Conservation (phyloP, 2,888 invertebrate species). For the Tuta absoluta region DNA sequence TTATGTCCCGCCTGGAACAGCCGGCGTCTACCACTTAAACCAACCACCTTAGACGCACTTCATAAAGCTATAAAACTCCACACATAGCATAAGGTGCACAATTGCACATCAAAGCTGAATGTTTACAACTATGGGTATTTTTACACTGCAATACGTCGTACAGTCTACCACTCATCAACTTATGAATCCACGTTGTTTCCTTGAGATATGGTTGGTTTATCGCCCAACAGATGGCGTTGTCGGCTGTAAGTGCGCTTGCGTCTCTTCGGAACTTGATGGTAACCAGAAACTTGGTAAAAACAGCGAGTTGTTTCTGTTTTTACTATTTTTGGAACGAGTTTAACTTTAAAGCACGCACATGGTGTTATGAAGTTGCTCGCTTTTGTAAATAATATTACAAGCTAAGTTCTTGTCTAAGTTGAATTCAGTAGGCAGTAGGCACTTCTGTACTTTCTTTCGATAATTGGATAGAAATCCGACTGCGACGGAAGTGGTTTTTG, state of each 20-base stretch:
- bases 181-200: neutral
- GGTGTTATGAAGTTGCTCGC: neutral
- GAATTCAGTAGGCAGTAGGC: too few relatives aligned
- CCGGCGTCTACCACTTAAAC: neutral
- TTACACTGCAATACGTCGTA: conserved; percentile 17
- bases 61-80: conserved; percentile 19
- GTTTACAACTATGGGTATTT: conserved; percentile 14
- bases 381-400: neutral
- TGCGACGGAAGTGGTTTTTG: neutral
- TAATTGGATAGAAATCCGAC: neutral
- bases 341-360: conserved; percentile 28
- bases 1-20: neutral
- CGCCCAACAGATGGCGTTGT: neutral
- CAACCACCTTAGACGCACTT: conserved; percentile 8
- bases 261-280: conserved; percentile 36
- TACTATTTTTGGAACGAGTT: conserved; percentile 40
- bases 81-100: neutral
- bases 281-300: conserved; percentile 43
- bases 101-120: conserved; percentile 4
- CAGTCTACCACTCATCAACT: neutral
- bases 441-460: neutral
- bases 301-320: conserved; percentile 29
- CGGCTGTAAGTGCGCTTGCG: conserved; percentile 2
- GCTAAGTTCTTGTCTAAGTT: neutral
- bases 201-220: neutral